phyloP scores from a whole-genome alignment of 1,140 invertebrate species.

The Phocides pigmalion region DNA sequence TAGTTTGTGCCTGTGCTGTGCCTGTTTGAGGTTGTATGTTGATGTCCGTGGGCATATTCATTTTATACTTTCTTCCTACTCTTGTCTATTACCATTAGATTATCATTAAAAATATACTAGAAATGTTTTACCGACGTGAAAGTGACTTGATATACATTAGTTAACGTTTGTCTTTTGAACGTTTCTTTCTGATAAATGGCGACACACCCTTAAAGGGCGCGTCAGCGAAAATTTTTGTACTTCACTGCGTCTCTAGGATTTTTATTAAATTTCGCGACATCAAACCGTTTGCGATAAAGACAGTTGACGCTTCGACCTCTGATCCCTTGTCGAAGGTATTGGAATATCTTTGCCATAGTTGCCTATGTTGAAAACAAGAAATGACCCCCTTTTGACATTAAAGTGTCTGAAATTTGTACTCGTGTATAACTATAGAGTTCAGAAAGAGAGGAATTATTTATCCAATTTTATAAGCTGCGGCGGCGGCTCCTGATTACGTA shows the following conservation, averaged over 20 bases:
- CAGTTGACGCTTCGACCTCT: constrained; percentile 24
- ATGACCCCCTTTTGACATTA: not conserved
- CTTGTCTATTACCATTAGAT: too few relatives aligned
- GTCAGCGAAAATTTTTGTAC: constrained; percentile 69
- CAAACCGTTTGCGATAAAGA: constrained; percentile 7
- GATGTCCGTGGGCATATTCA: too few relatives aligned
- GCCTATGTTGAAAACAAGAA: not conserved
- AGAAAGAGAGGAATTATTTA: not conserved
- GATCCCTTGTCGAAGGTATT: constrained; percentile 20
- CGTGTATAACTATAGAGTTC: not conserved
- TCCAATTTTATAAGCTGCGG: too few relatives aligned
- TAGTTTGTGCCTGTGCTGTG: too few relatives aligned
- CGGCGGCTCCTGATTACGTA: too few relatives aligned
- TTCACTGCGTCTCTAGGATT: constrained; percentile 58
- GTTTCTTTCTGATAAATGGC: constrained; percentile 2
- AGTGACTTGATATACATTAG: too few relatives aligned
- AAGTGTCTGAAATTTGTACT: too few relatives aligned
- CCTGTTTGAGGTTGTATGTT: too few relatives aligned
- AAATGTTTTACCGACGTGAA: too few relatives aligned
- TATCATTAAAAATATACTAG: too few relatives aligned
- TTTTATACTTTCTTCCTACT: too few relatives aligned
- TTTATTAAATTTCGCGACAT: constrained; percentile 67
- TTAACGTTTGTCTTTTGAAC: not conserved
- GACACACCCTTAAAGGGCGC: constrained; percentile 53
- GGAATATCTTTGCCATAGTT: constrained; percentile 20